Conservation (phyloP, 2,113 vertebrate species). For the Stigmatopora nigra region DNA sequence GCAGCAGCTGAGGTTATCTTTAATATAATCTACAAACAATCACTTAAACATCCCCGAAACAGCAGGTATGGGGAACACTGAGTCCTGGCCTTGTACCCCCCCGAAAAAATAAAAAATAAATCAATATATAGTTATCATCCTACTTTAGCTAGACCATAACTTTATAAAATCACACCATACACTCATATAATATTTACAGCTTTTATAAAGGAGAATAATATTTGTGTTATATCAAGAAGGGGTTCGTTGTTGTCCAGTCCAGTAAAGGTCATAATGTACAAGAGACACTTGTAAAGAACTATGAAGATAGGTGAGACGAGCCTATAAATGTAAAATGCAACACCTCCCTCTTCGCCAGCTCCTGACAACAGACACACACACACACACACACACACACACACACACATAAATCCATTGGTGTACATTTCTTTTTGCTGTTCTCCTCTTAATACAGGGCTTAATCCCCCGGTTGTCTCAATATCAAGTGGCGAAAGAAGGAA, state of each 20-base stretch:
- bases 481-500: constrained; percentile 40
- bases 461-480: constrained; percentile 54
- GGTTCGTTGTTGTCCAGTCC: not conserved
- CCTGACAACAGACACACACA: not conserved
- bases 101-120: too few species aligned
- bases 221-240: not conserved
- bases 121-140: too few species aligned
- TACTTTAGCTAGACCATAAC: not conserved
- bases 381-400: not conserved
- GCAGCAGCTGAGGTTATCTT: too few species aligned
- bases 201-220: not conserved
- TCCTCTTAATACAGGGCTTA: constrained; percentile 20
- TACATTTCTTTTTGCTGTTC: constrained; percentile 43
- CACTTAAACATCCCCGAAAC: too few species aligned
- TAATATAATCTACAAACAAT: too few species aligned
- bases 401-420: constrained; percentile 11
- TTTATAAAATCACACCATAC: not conserved
- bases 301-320: not conserved
- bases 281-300: not conserved
- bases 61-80: too few species aligned
- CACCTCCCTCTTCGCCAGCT: not conserved
- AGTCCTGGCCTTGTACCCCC: too few species aligned
- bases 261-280: not conserved
- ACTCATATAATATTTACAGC: too few species aligned
- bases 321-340: constrained; percentile 7